Conservation (phyloP, 2,797 vertebrate genomes). For the Xiphorhynchus erythropygius region DNA sequence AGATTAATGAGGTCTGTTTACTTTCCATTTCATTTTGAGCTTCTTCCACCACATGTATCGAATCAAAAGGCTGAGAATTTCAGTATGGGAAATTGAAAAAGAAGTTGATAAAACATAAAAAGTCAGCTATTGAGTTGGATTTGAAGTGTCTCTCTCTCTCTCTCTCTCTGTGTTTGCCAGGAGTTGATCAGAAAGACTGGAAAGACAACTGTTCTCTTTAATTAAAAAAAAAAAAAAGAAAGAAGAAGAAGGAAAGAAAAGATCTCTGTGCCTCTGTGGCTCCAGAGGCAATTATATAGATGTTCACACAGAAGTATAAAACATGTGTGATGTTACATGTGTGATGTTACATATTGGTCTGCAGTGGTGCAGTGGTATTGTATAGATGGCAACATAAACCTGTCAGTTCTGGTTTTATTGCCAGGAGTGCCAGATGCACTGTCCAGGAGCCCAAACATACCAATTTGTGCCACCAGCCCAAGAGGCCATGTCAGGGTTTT, state of each 20-base stretch:
- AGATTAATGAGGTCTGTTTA: neutral
- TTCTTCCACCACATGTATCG: neutral
- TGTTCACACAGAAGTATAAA: neutral
- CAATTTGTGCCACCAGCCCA: neutral
- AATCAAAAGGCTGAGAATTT: constrained; percentile 15
- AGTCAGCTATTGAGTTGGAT: neutral
- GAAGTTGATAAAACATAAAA: neutral
- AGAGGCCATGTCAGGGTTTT: neutral
- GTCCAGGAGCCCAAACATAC: constrained; percentile 18
- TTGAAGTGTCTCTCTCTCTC: neutral
- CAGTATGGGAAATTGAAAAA: neutral
- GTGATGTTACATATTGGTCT: neutral
- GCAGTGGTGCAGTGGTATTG: neutral
- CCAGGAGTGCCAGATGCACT: constrained; percentile 42
- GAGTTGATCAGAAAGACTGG: neutral
- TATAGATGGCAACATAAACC: constrained; percentile 24
- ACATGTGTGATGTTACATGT: neutral
- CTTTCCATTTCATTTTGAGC: neutral
- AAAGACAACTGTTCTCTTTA: neutral
- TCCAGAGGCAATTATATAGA: constrained; percentile 19
- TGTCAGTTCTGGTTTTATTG: constrained; percentile 40
- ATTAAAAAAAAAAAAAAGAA: neutral
- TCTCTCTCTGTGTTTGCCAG: neutral
- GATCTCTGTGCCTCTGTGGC: neutral
- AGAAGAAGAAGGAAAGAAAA: neutral